Conservation (phyloP, 1,140 invertebrate genomes). For the Saxidomus purpurata region DNA sequence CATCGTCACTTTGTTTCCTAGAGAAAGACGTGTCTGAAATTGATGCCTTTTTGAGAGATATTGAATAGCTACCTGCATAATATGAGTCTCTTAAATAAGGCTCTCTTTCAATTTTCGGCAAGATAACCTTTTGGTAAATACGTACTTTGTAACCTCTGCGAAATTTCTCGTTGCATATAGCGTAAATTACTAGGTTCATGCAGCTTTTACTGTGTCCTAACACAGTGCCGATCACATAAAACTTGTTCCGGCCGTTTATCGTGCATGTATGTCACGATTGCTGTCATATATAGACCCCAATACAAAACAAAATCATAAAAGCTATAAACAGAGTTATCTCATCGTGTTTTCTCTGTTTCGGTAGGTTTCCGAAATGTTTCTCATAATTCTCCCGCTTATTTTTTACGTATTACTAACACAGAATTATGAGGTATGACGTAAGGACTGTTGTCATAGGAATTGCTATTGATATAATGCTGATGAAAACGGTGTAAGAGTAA, state of each 20-base stretch:
- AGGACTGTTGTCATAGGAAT: conserved; percentile 36
- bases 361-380: background rate
- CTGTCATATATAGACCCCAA: conserved; percentile 53
- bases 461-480: background rate
- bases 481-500: conserved; percentile 26
- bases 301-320: conserved; percentile 46
- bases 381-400: background rate
- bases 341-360: conserved; percentile 15
- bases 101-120: conserved; percentile 30
- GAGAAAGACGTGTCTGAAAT: too few species aligned
- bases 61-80: background rate
- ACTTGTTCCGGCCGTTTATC: conserved; percentile 56
- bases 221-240: conserved; percentile 47
- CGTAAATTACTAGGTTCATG: conserved; percentile 57
- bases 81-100: conserved; percentile 3
- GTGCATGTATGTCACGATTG: conserved; percentile 16
- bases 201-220: conserved; percentile 54
- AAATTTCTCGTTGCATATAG: background rate
- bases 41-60: too few species aligned
- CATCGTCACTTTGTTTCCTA: too few species aligned
- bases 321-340: conserved; percentile 53
- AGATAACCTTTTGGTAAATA: conserved; percentile 23
- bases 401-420: conserved; percentile 29
- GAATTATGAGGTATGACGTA: background rate
- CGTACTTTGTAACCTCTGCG: conserved; percentile 43